Base-by-base conservation (phyloP, 2,888 invertebrate species). In the Melinaea menophilus region DNA sequence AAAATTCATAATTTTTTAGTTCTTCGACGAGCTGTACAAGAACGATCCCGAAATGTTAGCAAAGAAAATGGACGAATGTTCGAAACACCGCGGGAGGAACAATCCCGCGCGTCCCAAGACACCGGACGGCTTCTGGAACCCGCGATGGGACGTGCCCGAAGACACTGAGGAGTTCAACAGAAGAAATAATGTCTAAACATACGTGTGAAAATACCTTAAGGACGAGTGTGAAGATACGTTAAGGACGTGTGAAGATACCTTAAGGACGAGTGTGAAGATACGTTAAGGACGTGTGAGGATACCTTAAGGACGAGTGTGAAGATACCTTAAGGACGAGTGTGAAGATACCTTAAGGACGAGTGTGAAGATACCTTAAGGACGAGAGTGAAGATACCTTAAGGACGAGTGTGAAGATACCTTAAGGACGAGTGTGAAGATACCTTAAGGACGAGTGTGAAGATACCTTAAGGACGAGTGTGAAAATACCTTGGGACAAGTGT, bases 101-200 rank as follows among this genome's bases (percentile, higher is more conserved):
- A 85, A 91, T 74, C 90, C 91, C 0, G 78, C 74, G 34, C 71
- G 88, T 0, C 82, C 86, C 0, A 76, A 75, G 37, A 88, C 89
- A 0, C 90, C 91, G 2, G 81, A 84, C 0, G 85, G 86, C 5
- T 90, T 81, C 75, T 91, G 91, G 91, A 76, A 89, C 70, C 86
- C 88, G 13, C 74, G 89, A 12, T 89, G 90, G 90, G 71, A 81
- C 2, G 88, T 90, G 7, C 90, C 90, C 0, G 70, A 77, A 0
- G 81, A 90, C 62, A 91, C 91, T 0, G 90, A 90, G 55, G 88
- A 87, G 61, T 86, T 91, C 54, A 90, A 91, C 57, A 73, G 75
- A 51, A 78, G 78, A 69, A 90, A 90, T 60, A 81, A 89, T 55
- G 87, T 51, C 31, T 51, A 31, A 51, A 31, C 78, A n/a, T n/a